A percentile compares a stretch with the other conserved stretches of the same genome.
Conservation (phyloP, 2,113 vertebrate species). For the Hypanus sabinus region DNA sequence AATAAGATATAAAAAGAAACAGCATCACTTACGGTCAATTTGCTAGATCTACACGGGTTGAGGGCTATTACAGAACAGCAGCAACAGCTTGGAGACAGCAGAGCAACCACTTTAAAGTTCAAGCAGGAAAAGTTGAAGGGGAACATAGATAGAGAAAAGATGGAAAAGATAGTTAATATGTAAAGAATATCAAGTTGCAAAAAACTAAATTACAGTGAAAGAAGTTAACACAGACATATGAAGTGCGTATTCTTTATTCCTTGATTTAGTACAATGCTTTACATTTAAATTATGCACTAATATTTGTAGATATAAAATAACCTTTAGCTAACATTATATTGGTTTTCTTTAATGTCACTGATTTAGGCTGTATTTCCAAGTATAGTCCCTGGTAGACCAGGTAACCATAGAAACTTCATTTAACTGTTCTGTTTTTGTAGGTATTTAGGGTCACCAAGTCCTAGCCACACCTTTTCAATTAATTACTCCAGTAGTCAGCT, state of each 20-base stretch:
- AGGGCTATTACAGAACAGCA: constrained; percentile 13
- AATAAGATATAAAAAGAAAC: not conserved
- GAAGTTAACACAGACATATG: not conserved
- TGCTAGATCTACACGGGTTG: constrained; percentile 19
- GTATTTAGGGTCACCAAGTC: not conserved
- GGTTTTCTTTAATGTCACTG: not conserved
- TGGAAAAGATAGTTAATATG: not conserved
- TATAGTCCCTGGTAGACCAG: not conserved
- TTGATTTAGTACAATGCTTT: not conserved
- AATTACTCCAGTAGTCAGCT: not conserved
- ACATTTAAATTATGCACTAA: not conserved
- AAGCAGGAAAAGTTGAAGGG: constrained; percentile 6
- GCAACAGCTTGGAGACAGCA: constrained; percentile 22
- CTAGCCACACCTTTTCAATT: not conserved
- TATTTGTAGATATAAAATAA: not conserved
- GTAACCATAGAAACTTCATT: not conserved
- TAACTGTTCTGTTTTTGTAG: not conserved
- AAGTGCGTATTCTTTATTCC: not conserved
- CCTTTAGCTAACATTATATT: not conserved
- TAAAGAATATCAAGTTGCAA: not conserved
- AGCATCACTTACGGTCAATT: constrained; percentile 10
- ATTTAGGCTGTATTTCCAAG: not conserved
- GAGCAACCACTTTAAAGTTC: constrained; percentile 27
- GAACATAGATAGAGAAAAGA: constrained; percentile 8
- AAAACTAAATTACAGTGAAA: not conserved